Percentiles rank a stretch among this genome's conserved stretches.
These are phyloP conservation scores for Trichogramma pretiosum DNA, from an alignment of 1,140 invertebrate genomes.

Conservation along the genomic window DNA sequence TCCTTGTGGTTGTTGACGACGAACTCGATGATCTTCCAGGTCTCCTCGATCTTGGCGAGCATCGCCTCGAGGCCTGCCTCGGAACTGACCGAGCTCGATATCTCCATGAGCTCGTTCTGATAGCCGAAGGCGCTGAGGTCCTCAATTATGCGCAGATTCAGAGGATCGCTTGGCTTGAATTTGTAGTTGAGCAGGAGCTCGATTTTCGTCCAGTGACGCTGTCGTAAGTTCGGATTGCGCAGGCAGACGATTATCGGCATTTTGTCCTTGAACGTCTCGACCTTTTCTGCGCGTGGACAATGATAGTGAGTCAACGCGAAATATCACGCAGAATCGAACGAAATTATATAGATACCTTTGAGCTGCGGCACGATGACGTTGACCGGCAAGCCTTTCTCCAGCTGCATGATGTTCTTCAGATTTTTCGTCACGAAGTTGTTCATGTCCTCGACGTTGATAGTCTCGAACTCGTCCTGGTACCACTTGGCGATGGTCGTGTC, in stretches of 20 bases:
- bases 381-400: conserved; percentile 67
- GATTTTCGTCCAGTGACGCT: conserved; percentile 75
- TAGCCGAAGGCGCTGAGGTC: conserved; percentile 64
- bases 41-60: conserved; percentile 72
- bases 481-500: conserved; percentile 50
- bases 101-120: conserved; percentile 66
- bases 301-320: too few relatives aligned
- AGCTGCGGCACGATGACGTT: conserved; percentile 68
- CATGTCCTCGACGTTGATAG: conserved; percentile 64
- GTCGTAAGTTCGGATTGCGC: conserved; percentile 62
- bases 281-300: conserved; percentile 46
- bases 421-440: conserved; percentile 55
- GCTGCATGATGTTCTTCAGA: conserved; percentile 62
- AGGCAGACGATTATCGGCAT: conserved; percentile 65
- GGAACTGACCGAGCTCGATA: conserved; percentile 74
- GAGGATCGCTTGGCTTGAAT: conserved; percentile 55
- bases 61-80: conserved; percentile 71
- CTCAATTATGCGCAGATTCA: conserved; percentile 59
- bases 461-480: conserved; percentile 58
- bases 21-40: conserved; percentile 74
- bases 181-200: conserved; percentile 63
- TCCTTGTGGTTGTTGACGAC: conserved; percentile 68
- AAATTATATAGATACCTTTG: conserved; percentile 35
- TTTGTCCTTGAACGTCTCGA: conserved; percentile 69
- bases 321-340: background rate